Evolutionary conservation across 1,140 invertebrate genomes (phyloP), one percentile per base, ranked within the genome.

Genomic region (Bombus impatiens): DNA sequence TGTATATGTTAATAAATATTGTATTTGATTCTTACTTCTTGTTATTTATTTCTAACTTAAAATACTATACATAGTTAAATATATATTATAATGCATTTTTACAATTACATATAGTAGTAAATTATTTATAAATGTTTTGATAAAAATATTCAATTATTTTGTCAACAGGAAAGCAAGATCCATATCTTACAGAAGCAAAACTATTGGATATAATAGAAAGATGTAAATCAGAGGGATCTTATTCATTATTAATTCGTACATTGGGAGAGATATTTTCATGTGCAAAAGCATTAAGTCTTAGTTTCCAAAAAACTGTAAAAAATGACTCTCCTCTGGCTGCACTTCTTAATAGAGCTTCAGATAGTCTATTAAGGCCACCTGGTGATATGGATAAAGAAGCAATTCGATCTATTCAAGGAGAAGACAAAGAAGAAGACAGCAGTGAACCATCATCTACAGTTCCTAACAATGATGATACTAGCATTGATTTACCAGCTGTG

Each of bases 381-480:
- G 93, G 94, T 40, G 94, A 95, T 91, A 92, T 97, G 37, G 96
- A 96, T 88, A 97, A 98, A 94, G 96, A 97, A 95, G 96, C 97
- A 89, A 95, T 97, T 80, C 94, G 97, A 78, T 96, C 96, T 32
- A 93, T 97, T 44, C 97, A 98, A 93, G 97, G 97, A 70, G 98
- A 98, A 93, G 98, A 98, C 88, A 98, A 98, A 93, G 98, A 98
- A 94, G 96, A 97, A 88, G 97, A 98, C 92, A 96, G 97, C 87
- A 96, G 95, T 76, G 95, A 95, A 95, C 96, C 94, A 88, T 95
- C 93, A 89, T 96, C 93, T 92, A 95, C 93, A 94, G 94, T 94
- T 95, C 96, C 92, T 92, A 94, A 93, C 57, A 92, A 93, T 32
- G 95, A 95, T 87, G 95, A 96, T 70, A 96, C 95, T 1, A 95